Conservation (phyloP, 2,888 invertebrate species). For the Conchocele bisecta region DNA sequence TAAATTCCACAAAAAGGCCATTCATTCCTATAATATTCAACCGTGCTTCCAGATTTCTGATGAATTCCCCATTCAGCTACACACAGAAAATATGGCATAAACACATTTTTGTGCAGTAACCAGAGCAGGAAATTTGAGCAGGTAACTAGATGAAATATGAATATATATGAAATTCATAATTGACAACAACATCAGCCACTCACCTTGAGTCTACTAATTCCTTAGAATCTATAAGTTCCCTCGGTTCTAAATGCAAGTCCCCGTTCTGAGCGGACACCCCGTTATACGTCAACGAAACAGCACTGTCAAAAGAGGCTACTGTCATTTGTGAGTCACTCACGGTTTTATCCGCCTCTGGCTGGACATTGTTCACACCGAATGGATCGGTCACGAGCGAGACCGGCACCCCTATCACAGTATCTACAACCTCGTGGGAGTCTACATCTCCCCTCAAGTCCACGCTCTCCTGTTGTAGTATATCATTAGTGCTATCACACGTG, state of each 20-base stretch:
- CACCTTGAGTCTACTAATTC: slow-evolving; percentile 68
- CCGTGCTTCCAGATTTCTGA: too few relatives aligned
- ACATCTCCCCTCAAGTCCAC: background rate
- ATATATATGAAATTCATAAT: too few relatives aligned
- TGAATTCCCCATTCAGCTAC: too few relatives aligned
- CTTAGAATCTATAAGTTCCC: slow-evolving; percentile 60
- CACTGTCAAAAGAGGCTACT: slow-evolving; percentile 50
- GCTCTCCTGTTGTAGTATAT: slow-evolving; percentile 7
- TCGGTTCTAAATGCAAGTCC: slow-evolving; percentile 55
- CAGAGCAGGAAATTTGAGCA: too few relatives aligned
- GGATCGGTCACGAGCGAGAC: background rate
- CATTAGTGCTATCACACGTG: slow-evolving; percentile 22
- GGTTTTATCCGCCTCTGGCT: slow-evolving; percentile 3
- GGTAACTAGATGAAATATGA: too few relatives aligned
- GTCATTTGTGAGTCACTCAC: slow-evolving; percentile 26
- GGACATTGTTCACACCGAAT: slow-evolving; percentile 2
- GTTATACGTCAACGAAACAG: slow-evolving; percentile 53
- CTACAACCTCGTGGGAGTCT: slow-evolving; percentile 15
- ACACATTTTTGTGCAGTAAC: too few relatives aligned
- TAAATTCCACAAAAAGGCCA: too few relatives aligned
- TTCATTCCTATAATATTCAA: too few relatives aligned
- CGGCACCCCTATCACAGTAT: slow-evolving; percentile 36
- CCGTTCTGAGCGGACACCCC: slow-evolving; percentile 61
- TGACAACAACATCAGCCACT: slow-evolving; percentile 25
- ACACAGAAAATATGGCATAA: too few relatives aligned